A percentile compares a stretch with the other conserved stretches of the same genome.
phyloP scores from a whole-genome alignment of 2,113 vertebrate genomes.

The Illadopsis cleaveri region DNA sequence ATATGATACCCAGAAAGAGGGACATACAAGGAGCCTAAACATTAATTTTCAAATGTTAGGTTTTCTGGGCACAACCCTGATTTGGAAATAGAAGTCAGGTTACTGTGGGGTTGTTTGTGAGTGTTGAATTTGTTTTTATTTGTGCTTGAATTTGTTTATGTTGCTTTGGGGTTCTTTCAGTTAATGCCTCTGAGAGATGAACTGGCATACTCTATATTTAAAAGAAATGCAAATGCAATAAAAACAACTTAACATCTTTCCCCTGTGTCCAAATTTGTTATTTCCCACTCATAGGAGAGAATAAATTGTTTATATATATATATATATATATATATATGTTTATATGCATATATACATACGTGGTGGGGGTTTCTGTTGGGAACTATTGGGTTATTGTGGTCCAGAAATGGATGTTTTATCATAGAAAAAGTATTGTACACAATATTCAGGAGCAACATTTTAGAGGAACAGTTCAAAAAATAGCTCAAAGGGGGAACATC shows the following conservation, averaged over 20 bases:
- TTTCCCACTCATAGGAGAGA: neutral
- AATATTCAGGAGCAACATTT: neutral
- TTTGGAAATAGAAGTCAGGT: neutral
- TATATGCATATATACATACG: neutral
- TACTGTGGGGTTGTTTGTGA: neutral
- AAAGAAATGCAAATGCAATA: slow-evolving; percentile 40
- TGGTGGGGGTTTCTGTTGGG: neutral
- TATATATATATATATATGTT: neutral
- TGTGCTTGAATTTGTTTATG: slow-evolving; percentile 39
- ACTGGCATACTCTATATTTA: slow-evolving; percentile 13
- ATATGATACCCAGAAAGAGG: neutral
- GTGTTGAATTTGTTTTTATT: slow-evolving; percentile 10
- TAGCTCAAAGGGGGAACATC: neutral
- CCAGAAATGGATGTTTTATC: neutral
- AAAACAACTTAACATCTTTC: slow-evolving; percentile 37
- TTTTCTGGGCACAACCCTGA: neutral
- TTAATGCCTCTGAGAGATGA: slow-evolving; percentile 28
- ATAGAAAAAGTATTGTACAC: neutral
- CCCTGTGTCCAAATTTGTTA: neutral
- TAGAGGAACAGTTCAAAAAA: neutral
- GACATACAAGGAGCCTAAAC: neutral
- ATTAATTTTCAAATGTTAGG: neutral
- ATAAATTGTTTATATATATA: neutral
- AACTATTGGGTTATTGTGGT: neutral
- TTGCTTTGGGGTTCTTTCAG: slow-evolving; percentile 4